phyloP scores from a whole-genome alignment of 2,113 vertebrate genomes.

The Canis aureus region DNA sequence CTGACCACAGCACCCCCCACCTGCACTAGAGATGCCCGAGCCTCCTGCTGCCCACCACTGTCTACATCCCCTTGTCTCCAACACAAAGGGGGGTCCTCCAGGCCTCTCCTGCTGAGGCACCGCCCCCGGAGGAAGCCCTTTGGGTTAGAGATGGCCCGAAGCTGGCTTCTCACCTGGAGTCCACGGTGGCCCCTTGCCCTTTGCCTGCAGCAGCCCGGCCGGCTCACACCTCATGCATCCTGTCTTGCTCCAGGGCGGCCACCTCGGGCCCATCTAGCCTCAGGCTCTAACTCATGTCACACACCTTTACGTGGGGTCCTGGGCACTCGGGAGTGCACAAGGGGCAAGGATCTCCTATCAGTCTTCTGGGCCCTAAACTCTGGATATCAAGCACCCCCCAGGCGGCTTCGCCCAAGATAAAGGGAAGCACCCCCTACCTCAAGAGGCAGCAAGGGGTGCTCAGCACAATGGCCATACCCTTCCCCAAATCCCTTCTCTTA shows the following conservation, averaged over 20 bases:
- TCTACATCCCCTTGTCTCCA: not conserved
- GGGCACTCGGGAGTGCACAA: not conserved
- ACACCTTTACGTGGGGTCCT: not conserved
- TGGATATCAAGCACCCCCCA: not conserved
- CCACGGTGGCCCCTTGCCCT: fast-evolving
- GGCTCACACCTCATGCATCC: not conserved
- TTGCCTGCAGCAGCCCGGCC: not conserved
- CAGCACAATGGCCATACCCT: not conserved
- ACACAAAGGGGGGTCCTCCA: not conserved
- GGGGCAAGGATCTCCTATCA: no score
- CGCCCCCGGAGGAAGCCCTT: not conserved
- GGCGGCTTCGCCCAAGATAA: not conserved
- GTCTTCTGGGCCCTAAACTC: not conserved
- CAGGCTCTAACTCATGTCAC: not conserved
- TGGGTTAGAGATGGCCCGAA: not conserved
- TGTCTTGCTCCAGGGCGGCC: not conserved
- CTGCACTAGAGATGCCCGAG: not conserved
- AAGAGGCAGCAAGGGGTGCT: not conserved
- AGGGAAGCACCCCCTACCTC: not conserved
- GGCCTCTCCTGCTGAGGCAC: not conserved
- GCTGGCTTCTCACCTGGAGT: not conserved
- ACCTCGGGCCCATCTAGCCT: no score
- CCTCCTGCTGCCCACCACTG: not conserved
- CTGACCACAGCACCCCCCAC: not conserved
- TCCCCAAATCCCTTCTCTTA: not conserved